Base-by-base conservation (phyloP, 2,888 invertebrate genomes). In the Scelioninae gen. 1 region DNA sequence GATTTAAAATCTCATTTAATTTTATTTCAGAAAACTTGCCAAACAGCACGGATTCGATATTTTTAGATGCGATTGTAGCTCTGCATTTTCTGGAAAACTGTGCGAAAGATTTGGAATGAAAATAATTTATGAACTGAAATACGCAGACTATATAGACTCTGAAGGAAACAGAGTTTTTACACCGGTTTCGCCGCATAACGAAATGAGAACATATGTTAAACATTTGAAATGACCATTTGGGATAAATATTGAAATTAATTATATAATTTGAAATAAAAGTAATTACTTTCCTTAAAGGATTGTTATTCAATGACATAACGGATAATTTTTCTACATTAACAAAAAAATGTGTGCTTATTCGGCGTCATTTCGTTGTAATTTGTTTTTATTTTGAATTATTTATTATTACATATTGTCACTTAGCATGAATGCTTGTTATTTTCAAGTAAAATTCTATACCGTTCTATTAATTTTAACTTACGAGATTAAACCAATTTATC, bases 51-150 rank as follows among this genome's bases (percentile, higher is more conserved):
- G 93, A 29, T 94, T 94, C 81, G 93, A 93, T 71, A 92, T 96
- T 7, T 93, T 96, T 77, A 94, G 96, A 31, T 94, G 95, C 49
- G 95, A 96, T 86, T 96, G 96, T 79, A 95, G 96, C 5, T 97
- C 96, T 88, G 94, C 95, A 78, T 97, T 94, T 91, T 96, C 96
- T 0, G 96, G 96, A 0, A 94, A 94, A 89, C 95, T 96, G 0
- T 95, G 96, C 63, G 94, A 95, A 83, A 94, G 95, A 86, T 92
- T 95, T 29, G 96, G 96, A 49, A 96, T 96, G 92, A 94, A 95
- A 43, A 94, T 94, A 88, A 94, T 95, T 63, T 96, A 95, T 90
- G 93, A 93, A 45, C 92, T 95, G 13, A 93, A 94, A 5, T 97
- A 96, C 89, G 92, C 92, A 0, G 95, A 96, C 63, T 95, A 96